Percentiles rank a stretch among this genome's conserved stretches.
Conservation (phyloP, 2,888 invertebrate species). For the Drosophila greeni region DNA sequence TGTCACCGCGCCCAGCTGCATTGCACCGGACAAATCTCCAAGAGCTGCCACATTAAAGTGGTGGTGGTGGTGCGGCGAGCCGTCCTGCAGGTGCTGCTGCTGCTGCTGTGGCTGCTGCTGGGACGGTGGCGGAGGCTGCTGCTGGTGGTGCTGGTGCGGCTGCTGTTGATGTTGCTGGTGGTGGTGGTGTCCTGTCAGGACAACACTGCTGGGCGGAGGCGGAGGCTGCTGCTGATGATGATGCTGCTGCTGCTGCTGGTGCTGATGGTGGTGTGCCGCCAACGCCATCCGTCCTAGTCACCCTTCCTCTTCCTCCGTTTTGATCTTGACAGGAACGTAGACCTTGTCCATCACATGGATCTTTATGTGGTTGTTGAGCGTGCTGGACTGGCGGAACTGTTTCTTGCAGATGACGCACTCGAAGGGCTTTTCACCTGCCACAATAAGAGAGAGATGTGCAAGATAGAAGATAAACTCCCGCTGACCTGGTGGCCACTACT, state of each 20-base stretch:
- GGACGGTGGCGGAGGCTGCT: constrained; percentile 41
- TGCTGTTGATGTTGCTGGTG: constrained; percentile 51
- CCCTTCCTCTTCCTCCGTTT: constrained; percentile 79
- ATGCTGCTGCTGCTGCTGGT: constrained; percentile 60
- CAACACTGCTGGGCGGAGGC: constrained; percentile 27
- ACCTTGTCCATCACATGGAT: constrained; percentile 79
- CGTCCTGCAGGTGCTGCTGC: constrained; percentile 47
- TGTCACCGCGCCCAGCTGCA: constrained; percentile 74
- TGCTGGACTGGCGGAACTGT: constrained; percentile 79
- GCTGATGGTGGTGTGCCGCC: constrained; percentile 74
- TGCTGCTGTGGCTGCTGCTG: constrained; percentile 54
- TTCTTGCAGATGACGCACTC: constrained; percentile 79
- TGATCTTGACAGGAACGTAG: constrained; percentile 78
- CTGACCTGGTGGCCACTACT: constrained; percentile 21
- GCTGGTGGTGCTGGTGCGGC: constrained; percentile 56
- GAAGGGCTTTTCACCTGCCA: constrained; percentile 78
- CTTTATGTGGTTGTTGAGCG: constrained; percentile 79
- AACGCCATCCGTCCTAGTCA: constrained; percentile 79
- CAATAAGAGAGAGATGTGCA: constrained; percentile 2
- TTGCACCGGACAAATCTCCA: constrained; percentile 71
- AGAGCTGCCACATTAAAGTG: constrained; percentile 72
- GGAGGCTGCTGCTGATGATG: constrained; percentile 50
- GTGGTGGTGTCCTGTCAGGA: constrained; percentile 72
- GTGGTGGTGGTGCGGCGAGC: constrained; percentile 66
- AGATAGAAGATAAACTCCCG: not conserved